A percentile compares a stretch with the other conserved stretches of the same genome.
These are phyloP conservation scores for Candidula unifasciata DNA, from an alignment of 2,888 invertebrate genomes.

Conservation along the genomic window DNA sequence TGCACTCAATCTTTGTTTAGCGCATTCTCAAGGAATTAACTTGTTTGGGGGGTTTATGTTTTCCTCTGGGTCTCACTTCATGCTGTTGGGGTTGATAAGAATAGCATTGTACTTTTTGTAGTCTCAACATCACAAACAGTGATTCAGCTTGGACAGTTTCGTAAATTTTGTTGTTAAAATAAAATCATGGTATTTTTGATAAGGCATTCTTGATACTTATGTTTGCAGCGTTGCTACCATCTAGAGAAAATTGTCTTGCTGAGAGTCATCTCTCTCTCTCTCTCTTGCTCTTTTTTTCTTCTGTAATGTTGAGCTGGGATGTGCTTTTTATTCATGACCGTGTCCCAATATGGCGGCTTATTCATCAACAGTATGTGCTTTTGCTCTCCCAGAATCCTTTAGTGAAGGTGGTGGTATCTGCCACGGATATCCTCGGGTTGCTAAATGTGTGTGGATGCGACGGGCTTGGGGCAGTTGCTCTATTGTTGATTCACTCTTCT, in stretches of 20 bases:
- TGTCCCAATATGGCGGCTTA: conserved; percentile 46
- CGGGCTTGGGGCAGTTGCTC: conserved; percentile 39
- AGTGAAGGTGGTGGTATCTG: too few species aligned
- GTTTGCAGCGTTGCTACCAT: not conserved
- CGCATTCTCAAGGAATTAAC: too few species aligned
- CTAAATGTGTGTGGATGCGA: too few species aligned
- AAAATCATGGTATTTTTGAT: not conserved
- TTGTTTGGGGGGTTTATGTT: not conserved
- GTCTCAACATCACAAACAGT: not conserved
- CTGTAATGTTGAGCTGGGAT: not conserved
- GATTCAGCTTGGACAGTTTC: not conserved
- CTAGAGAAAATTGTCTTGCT: too few species aligned
- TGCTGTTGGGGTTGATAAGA: not conserved
- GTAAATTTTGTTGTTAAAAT: not conserved
- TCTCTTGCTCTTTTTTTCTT: too few species aligned
- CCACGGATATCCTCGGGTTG: too few species aligned
- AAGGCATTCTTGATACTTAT: not conserved
- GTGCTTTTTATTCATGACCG: conserved; percentile 33
- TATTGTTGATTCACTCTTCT: conserved; percentile 37
- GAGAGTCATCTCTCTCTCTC: too few species aligned
- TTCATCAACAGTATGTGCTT: conserved; percentile 32
- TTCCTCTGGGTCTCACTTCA: too few species aligned
- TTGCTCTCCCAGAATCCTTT: conserved; percentile 15
- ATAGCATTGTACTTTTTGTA: conserved; percentile 5
- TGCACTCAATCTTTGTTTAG: too few species aligned